A percentile compares a stretch with the other conserved stretches of the same genome.
phyloP scores from a whole-genome alignment of 2,888 invertebrate genomes.

The Sinhomidia bicolor region DNA sequence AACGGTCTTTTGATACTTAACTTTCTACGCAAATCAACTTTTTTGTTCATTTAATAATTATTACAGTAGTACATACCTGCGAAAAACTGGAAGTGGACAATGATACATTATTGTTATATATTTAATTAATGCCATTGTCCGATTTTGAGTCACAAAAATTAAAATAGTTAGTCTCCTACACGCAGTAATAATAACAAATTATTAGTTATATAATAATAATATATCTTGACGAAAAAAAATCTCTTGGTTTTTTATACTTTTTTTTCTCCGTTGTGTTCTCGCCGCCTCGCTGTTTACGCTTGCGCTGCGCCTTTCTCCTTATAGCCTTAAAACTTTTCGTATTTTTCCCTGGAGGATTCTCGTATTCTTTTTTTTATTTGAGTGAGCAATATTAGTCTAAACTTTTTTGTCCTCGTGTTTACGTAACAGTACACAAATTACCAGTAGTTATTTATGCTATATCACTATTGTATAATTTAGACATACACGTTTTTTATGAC shows the following conservation, averaged over 20 bases:
- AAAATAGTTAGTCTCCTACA: not conserved
- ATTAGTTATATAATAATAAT: not conserved
- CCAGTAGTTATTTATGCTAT: not conserved
- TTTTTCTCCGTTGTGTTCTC: not conserved
- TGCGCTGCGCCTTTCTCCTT: not conserved
- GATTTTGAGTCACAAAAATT: not conserved
- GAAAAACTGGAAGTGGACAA: not conserved
- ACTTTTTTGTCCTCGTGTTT: not conserved
- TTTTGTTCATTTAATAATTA: no score
- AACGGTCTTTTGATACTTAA: no score
- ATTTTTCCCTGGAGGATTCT: constrained; percentile 24
- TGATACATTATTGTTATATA: not conserved
- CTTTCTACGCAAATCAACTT: no score
- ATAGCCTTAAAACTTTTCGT: not conserved
- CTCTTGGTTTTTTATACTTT: not conserved
- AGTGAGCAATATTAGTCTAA: constrained; percentile 36
- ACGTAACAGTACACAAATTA: not conserved
- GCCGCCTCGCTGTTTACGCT: not conserved
- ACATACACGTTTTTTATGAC: not conserved
- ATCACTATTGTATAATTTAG: not conserved
- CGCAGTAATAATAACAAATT: no score
- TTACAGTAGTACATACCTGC: not conserved
- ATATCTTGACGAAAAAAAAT: not conserved
- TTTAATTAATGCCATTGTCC: not conserved
- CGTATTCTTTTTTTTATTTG: constrained; percentile 14